A percentile compares a stretch with the other conserved stretches of the same genome.
These are phyloP conservation scores for Julus scanicus DNA, from an alignment of 2,888 invertebrate genomes.

Conservation along the genomic window DNA sequence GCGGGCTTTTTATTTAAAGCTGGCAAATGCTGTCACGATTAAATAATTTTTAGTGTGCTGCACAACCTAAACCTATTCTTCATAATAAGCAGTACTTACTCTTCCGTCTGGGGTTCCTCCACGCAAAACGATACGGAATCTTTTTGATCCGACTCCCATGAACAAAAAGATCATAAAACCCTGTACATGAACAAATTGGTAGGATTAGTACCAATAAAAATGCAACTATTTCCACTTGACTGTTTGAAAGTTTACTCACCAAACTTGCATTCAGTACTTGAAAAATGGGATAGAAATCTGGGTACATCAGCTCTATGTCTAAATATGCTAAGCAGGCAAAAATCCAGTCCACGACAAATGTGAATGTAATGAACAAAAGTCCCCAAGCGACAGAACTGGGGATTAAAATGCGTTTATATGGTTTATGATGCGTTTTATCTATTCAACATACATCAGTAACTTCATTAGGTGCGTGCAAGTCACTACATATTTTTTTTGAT, in stretches of 20 bases:
- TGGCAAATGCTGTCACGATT: constrained; percentile 40
- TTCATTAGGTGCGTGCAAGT: neutral
- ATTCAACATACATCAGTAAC: neutral
- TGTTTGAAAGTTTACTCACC: constrained; percentile 38
- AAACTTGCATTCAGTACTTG: constrained; percentile 55
- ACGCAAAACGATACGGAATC: constrained; percentile 50
- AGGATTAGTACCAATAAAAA: neutral
- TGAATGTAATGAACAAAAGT: constrained; percentile 46
- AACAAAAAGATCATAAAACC: constrained; percentile 54
- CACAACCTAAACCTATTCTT: neutral
- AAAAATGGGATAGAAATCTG: constrained; percentile 58
- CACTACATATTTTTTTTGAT: too few relatives aligned
- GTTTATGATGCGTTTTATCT: neutral
- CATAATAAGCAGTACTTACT: neutral
- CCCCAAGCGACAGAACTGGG: constrained; percentile 55
- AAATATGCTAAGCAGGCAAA: constrained; percentile 56
- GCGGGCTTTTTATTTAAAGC: neutral
- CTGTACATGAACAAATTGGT: constrained; percentile 40
- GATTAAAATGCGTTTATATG: neutral
- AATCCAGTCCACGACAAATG: constrained; percentile 54
- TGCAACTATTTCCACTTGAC: neutral
- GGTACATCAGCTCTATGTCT: constrained; percentile 56
- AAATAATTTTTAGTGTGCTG: neutral
- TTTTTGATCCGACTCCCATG: constrained; percentile 55
- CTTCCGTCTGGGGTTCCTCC: constrained; percentile 37